Evolutionary conservation across 2,888 invertebrate species (phyloP), one percentile per base, ranked within the genome.

Genomic region (Fabriciana adippe): DNA sequence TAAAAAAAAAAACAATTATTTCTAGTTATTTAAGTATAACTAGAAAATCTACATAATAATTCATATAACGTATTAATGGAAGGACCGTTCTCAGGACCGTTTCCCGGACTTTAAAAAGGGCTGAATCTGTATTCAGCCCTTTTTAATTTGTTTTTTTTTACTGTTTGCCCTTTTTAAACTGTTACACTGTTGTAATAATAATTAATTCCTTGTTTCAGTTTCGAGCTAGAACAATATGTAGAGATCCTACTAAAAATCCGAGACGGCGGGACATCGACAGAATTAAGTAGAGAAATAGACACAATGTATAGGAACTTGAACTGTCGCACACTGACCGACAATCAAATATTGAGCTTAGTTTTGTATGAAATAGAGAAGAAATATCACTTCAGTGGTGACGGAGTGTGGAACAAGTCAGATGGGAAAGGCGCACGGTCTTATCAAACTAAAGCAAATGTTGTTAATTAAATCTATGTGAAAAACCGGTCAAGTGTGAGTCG

Each of bases 381-480:
- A 75, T 94, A 94, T 82, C 95, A 96, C 82, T 97, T 97, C 78
- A 95, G 94, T 15, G 96, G 96, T 0, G 95, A 96, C 78, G 96
- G 95, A 0, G 93, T 97, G 53, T 96, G 96, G 96, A 73, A 79
- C 15, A 79, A 78, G 13, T 77, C 82, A 15, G 89, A 89, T 18
- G 79, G 78, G 0, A 51, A 72, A 5, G 82, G 84, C 0, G 63
- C 75, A 3, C 76, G 50, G 18, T 50, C 13, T n/a, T 11, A 41
- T 8, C 47, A 59, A 61, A 14, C 50, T 18, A 61, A 61, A 8
- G 14, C 18, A 15, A 61, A 18, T 51, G 41, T 14, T 41, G 11
- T 51, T 51, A n/a, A 18, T 51, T 61, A 51, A 61, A 61, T 51
- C 6, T 16, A n/a, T 51, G 2, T 51, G n/a, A 51, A 51, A 16